These are phyloP conservation scores for Mesopsocus fuscifrons DNA, from an alignment of 2,888 invertebrate species.

Conservation along the genomic window DNA sequence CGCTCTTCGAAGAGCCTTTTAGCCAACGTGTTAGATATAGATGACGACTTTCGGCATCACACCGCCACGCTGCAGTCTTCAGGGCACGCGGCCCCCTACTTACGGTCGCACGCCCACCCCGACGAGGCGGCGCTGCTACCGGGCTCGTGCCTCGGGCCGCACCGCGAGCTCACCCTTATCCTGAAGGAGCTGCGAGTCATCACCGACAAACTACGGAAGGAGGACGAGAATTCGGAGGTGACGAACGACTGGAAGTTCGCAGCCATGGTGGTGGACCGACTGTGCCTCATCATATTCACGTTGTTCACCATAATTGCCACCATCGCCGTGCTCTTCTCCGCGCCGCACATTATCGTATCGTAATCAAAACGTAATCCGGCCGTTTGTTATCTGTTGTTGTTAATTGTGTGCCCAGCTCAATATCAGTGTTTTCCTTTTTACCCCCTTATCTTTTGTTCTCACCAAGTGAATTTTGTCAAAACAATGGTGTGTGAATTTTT, in stretches of 20 bases:
- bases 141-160: constrained; percentile 76
- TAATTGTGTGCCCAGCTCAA: constrained; percentile 7
- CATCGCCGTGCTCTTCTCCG: constrained; percentile 89
- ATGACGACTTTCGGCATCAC: constrained; percentile 78
- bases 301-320: constrained; percentile 95
- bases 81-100: constrained; percentile 21
- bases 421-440: constrained; percentile 8
- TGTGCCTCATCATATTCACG: constrained; percentile 99
- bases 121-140: constrained; percentile 23
- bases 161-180: constrained; percentile 86
- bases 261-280: constrained; percentile 98
- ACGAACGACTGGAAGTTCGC: constrained; percentile 99
- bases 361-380: constrained; percentile 41
- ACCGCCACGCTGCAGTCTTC: constrained; percentile 25
- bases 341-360: constrained; percentile 89
- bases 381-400: constrained; percentile 10
- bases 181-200: constrained; percentile 87
- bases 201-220: constrained; percentile 84
- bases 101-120: constrained; percentile 27
- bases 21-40: constrained; percentile 92
- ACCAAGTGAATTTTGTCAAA: background rate
- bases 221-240: constrained; percentile 84
- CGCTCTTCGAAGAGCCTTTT: constrained; percentile 86
- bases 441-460: background rate
- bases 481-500: background rate